Evolutionary conservation across 2,797 vertebrate species (phyloP), one percentile per base, ranked within the genome.

Genomic region (Tenualosa thibaudeaui): DNA sequence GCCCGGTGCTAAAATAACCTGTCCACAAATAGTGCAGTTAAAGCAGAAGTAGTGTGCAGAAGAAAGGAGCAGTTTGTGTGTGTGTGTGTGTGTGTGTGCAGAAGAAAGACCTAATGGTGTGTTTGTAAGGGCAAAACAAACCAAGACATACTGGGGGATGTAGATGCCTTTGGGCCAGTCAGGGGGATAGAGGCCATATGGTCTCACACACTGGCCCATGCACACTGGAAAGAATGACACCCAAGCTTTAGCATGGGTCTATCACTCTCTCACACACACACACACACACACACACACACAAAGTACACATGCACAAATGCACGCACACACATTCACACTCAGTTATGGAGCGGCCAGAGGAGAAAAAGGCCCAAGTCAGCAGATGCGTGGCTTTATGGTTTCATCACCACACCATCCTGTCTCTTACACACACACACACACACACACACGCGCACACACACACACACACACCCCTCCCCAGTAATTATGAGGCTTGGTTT

Each of bases 51-150:
- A 92, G 19, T 22, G 56, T n/a, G 56, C 8, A 7, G 5, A 7
- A 0, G 50, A 6, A 31, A 31, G 31, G 31, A 31, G 31, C 31
- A 31, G 50, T 51, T 5, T 51, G 50, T 51, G 50, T 51, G 50
- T 51, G 50, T 51, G 50, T 56, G 54, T 56, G 54, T 56, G 54
- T 6, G 6, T 6, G 17, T 4, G 6, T 3, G 90, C 93, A 84
- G 58, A 81, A 81, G 0, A 85, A 19, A 54, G 43, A 54, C 82
- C 92, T 93, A 94, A 94, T 92, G 89, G 87, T 93, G 92, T 93
- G 90, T 93, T 93, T 92, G 93, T 88, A 92, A 92, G 91, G 91
- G 89, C 91, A 78, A 93, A 94, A 88, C 91, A 91, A 94, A 92
- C 94, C 92, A 94, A 92, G 93, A 90, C 92, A 91, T 88, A 89